phyloP scores from a whole-genome alignment of 2,113 vertebrate species.

The Thinocorus orbignyianus region DNA sequence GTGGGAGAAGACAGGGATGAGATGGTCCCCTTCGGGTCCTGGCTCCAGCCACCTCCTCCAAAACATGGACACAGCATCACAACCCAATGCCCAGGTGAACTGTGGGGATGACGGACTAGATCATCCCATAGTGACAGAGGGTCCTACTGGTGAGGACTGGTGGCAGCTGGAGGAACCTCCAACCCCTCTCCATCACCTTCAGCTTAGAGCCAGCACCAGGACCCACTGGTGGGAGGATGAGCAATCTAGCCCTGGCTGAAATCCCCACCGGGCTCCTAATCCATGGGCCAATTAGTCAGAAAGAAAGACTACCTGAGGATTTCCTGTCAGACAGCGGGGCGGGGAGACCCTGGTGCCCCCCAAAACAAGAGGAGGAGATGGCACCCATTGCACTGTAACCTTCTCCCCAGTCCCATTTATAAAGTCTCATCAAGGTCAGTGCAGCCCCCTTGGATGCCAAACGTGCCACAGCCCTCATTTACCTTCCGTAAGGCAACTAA shows the following conservation, averaged over 20 bases:
- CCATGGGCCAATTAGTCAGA: not conserved
- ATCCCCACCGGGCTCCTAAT: not conserved
- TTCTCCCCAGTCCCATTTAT: not conserved
- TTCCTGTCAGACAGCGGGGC: rapidly evolving
- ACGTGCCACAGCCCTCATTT: not conserved
- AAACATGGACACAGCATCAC: rapidly evolving
- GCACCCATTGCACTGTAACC: not conserved
- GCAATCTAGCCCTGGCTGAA: not conserved
- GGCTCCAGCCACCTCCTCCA: not conserved
- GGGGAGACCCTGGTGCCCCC: not conserved
- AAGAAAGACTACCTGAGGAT: not conserved
- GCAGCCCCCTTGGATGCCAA: not conserved
- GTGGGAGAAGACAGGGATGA: not conserved
- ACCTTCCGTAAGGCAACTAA: not conserved
- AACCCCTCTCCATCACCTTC: not conserved
- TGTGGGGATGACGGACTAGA: not conserved
- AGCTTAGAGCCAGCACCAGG: not conserved
- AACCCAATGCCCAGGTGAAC: not conserved
- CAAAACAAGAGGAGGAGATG: not conserved
- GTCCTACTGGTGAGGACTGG: not conserved
- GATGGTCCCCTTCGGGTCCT: not conserved
- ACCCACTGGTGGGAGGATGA: not conserved
- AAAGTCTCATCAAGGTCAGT: not conserved
- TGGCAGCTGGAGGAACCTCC: not conserved
- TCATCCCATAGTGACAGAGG: rapidly evolving